Conservation (phyloP, 2,888 invertebrate species). For the Rotaria sp. region DNA sequence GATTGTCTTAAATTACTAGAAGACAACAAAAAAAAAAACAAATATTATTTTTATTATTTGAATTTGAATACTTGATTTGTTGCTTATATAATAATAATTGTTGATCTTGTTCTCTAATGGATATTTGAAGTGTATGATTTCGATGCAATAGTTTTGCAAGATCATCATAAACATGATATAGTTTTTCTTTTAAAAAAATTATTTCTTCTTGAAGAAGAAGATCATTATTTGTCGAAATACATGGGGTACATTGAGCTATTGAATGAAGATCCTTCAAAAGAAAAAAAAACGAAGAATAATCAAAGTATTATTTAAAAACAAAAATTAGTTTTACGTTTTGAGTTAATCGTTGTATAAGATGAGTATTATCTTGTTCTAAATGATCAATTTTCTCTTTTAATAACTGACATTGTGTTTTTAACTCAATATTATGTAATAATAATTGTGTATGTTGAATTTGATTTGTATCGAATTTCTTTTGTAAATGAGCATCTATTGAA, state of each 20-base stretch:
- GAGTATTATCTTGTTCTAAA: conserved; percentile 10
- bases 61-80: not conserved
- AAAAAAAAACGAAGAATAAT: not conserved
- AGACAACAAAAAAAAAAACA: not conserved
- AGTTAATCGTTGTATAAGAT: not conserved
- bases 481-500: not conserved
- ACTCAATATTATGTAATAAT: not conserved
- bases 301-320: not conserved
- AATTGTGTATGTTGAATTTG: not conserved
- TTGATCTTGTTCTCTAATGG: not conserved
- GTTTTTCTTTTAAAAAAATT: not conserved
- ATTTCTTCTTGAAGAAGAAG: not conserved
- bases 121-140: not conserved
- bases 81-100: not conserved
- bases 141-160: not conserved
- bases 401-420: not conserved
- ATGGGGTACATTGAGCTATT: not conserved
- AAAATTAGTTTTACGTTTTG: not conserved
- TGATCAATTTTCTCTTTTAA: not conserved
- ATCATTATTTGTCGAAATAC: not conserved
- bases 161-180: conserved; percentile 23
- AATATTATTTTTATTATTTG: not conserved
- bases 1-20: not conserved
- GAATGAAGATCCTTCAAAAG: not conserved
- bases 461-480: conserved; percentile 4